A percentile compares a stretch with the other conserved stretches of the same genome.
Evolutionary conservation across 2,797 vertebrate genomes (phyloP).

Genomic region (Myotis planiceps): DNA sequence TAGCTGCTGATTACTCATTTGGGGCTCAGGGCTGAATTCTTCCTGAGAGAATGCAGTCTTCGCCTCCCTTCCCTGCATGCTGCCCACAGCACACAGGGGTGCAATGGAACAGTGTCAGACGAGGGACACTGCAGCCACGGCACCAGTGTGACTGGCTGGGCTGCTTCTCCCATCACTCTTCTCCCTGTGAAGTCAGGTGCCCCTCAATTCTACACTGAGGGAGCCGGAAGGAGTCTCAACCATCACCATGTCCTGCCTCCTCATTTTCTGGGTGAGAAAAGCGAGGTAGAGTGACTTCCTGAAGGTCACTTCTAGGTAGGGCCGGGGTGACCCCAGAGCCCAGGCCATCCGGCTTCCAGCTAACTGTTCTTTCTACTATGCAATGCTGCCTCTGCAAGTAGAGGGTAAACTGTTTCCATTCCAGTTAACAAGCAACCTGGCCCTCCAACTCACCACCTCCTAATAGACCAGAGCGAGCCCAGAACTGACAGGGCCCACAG

Average conservation of each 20-base stretch:
- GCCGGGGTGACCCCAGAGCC: not conserved
- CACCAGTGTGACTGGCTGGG: not conserved
- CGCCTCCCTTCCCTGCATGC: not conserved
- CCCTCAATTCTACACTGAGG: not conserved
- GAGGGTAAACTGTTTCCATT: not conserved
- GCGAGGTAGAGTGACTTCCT: not conserved
- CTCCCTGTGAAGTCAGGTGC: not conserved
- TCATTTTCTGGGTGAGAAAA: not conserved
- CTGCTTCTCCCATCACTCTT: not conserved
- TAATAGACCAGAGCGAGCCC: not conserved
- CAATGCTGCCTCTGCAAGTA: not conserved
- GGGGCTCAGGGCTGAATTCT: not conserved
- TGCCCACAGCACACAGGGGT: accelerated
- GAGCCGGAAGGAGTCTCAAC: not conserved
- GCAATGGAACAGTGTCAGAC: accelerated
- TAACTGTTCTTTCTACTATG: not conserved
- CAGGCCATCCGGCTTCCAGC: not conserved
- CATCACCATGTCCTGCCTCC: not conserved
- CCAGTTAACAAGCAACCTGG: not conserved
- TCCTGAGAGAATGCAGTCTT: not conserved
- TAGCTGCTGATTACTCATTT: not conserved
- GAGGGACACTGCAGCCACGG: accelerated
- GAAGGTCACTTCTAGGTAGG: not conserved
- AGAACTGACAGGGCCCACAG: accelerated
- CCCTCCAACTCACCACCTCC: not conserved